Base-by-base conservation (phyloP, 2,797 vertebrate species). In the Acipenser ruthenus region DNA sequence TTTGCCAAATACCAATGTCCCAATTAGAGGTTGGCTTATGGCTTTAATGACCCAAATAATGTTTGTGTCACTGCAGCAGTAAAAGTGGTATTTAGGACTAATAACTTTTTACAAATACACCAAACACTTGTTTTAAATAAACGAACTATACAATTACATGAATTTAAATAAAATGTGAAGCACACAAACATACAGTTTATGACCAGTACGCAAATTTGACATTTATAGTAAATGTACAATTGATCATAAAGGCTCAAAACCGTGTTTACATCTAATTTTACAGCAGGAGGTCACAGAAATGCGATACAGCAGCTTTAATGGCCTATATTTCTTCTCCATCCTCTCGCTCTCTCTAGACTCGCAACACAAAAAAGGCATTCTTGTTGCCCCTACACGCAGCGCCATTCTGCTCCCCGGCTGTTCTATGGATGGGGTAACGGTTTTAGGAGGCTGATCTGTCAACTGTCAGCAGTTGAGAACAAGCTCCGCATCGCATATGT, bases 151-250 rank as follows among this genome's bases (percentile, higher is more conserved):
- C 78, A 85, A 37, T 73, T 65, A 79, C 88, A 88, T 87, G 37
- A 88, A 90, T 82, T 90, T 88, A 91, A 87, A 77, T 88, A 90
- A 89, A 90, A 87, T 75, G 88, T 89, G 74, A 74, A 76, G 78
- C 71, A 76, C 64, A 65, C 37, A 37, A 70, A 73, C 69, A 72
- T 65, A 77, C 66, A 71, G 59, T 69, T 13, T 65, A 64, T 59
- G 61, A 65, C 50, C 68, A 61, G 65, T 61, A 69, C 52, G 55
- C 49, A 52, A 12, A 51, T 37, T 59, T 18, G 49, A 8, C 23
- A 60, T 52, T 11, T 55, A 11, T 11, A n/a, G 37, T 37, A 37
- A 37, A 37, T 37, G 37, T 37, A 37, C 37, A 37, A 37, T 37
- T 37, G 37, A 37, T 37, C 37, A 37, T 37, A 37, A 37, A 37